Evolutionary conservation across 2,113 vertebrate genomes (phyloP), one percentile per base, ranked within the genome.

Genomic region (Fregata magnificens): DNA sequence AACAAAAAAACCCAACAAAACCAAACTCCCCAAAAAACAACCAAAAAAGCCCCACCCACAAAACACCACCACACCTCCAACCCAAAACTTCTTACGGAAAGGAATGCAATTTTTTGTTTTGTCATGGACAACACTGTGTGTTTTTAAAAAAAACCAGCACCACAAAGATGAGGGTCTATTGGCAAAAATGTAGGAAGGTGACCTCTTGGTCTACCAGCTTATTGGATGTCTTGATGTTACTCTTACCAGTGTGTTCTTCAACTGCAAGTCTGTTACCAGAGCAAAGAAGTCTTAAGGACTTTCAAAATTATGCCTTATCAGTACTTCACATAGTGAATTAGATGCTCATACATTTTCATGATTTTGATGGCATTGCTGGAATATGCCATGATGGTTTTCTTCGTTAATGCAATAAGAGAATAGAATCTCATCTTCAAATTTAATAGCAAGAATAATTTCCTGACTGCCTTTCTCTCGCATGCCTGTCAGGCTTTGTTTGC

Each of bases 151-250:
- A 49, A 13, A 42, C 42, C 15, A 62, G 26, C 26, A 19, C 56
- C 16, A 16, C 31, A 34, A 34, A 67, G 31, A 17, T 78, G 49
- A 63, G n/a, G 25, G 10, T 36, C 20, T 45, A 0, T 25, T 58
- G 44, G 19, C 32, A 88, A 29, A 29, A 87, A 59, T 3, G 11
- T 13, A 47, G 49, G 26, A 61, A 44, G 38, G 29, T 0, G 0
- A 32, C 21, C 13, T 80, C 14, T 20, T 50, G 28, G 17, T 59
- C 20, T 87, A 3, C 50, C 36, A 32, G 2, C 1, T 12, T 53
- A 25, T 44, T 0, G 0, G 13, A 34, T 2, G 2, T 45, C 19
- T 74, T 1, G 2, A 16, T 71, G 56, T 67, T 80, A 16, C 7
- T 69, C 31, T n/a, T 53, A 47, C 6, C 19, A 21, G 10, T 22